Evolutionary conservation across 2,888 invertebrate species (phyloP), one percentile per base, ranked within the genome.

Genomic region (Drosophila antonietae): DNA sequence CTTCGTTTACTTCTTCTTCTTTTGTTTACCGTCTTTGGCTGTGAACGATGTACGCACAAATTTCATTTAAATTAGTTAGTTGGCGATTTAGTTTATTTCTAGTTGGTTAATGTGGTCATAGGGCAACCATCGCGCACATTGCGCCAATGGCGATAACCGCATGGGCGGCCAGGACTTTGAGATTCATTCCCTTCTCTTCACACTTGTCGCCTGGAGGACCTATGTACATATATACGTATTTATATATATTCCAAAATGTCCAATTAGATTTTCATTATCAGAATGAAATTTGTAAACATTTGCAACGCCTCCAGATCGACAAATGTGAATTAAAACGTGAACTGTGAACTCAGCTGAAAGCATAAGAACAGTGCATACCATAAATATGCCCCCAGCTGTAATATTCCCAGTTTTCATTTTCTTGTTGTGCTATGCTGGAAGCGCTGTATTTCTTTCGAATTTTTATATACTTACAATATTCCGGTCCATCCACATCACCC

Each of bases 241-340:
- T 66, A 68, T 72, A 23, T 15, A 68, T 72, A 44, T 14, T 61
- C 62, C 49, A 55, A 60, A 31, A 55, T 18, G 49, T 20, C 8
- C 12, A 18, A 15, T 56, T 33, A 46, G 39, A 20, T 57, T 43
- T 33, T 33, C 35, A 5, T 53, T 61, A 63, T 61, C 23, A 53
- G 23, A 39, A n/a, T 37, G 12, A 23, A 47, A n/a, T n/a, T 49
- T n/a, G 18, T 14, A 14, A 56, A 31, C 35, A 67, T 74, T 63
- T 61, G 74, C 81, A 71, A 81, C 85, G 85, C 68, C 53, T 84
- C 79, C 85, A 67, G 69, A 10, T 52, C 56, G 59, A 74, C 57
- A 67, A 55, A 67, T 35, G 52, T 49, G 55, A 39, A 20, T 12
- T n/a, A 41, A 43, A 49, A 49, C 55, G 10, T n/a, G 10, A 12